Evolutionary conservation across 2,113 vertebrate genomes (phyloP).

Genomic region (Psephotus haematonotus): DNA sequence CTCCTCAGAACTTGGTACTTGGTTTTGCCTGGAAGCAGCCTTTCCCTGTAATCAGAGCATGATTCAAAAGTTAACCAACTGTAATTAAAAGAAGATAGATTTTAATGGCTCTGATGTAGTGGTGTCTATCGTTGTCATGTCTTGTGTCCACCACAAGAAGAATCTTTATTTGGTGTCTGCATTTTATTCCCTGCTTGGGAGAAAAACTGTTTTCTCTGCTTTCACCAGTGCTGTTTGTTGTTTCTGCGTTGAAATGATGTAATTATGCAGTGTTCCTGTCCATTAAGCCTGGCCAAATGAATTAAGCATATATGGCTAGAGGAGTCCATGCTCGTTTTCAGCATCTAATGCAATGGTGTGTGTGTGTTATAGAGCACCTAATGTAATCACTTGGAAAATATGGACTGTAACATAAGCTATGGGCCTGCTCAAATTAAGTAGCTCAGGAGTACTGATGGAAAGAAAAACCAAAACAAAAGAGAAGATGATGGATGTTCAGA

Average conservation of each 20-base stretch:
- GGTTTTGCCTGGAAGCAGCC: background rate
- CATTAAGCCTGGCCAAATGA: background rate
- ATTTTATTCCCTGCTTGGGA: background rate
- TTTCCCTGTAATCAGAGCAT: background rate
- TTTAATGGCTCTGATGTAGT: background rate
- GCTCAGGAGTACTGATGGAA: background rate
- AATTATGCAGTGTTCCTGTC: background rate
- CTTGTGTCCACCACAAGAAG: background rate
- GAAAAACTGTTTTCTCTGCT: background rate
- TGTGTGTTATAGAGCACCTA: background rate
- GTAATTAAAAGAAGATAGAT: background rate
- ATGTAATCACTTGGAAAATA: background rate
- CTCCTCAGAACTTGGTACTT: conserved; percentile 20
- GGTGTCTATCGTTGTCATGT: background rate
- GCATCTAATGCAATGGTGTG: too few species aligned
- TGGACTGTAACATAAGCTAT: background rate
- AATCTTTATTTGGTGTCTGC: background rate
- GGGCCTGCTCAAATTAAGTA: background rate
- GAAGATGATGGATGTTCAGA: background rate
- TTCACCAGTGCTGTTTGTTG: fast-evolving
- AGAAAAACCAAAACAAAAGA: background rate
- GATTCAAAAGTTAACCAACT: background rate
- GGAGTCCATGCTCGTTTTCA: background rate
- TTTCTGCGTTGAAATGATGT: background rate
- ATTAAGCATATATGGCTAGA: background rate